Percentiles rank a stretch among this genome's conserved stretches.
phyloP scores from a whole-genome alignment of 2,797 vertebrate genomes.

The Netta rufina region DNA sequence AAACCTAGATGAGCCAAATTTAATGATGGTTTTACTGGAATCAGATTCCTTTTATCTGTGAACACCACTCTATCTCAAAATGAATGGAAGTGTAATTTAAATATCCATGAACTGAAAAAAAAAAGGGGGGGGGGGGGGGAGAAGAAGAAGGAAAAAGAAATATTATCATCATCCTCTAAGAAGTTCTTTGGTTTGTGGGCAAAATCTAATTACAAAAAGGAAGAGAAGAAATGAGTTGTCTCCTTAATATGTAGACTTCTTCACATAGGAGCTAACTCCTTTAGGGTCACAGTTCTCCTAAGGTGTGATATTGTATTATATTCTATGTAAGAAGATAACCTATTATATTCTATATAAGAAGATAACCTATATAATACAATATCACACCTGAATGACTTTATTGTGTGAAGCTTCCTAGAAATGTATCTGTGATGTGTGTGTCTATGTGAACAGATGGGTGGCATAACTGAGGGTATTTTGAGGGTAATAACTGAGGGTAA shows the following conservation, averaged over 20 bases:
- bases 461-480: background rate
- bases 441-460: background rate
- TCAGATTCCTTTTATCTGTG: background rate
- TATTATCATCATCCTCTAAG: background rate
- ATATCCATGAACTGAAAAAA: background rate
- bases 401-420: background rate
- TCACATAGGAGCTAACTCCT: background rate
- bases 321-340: background rate
- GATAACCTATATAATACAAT: background rate
- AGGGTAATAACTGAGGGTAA: background rate
- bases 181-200: background rate
- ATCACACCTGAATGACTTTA: background rate
- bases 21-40: slow-evolving; percentile 9
- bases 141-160: background rate
- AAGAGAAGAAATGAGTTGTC: background rate
- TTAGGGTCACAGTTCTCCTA: background rate
- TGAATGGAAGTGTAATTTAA: background rate
- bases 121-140: too few relatives aligned
- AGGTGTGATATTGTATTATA: background rate
- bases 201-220: background rate
- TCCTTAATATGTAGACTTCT: background rate
- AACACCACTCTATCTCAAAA: background rate
- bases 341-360: background rate
- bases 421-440: background rate
- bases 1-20: background rate